Evolutionary conservation across 2,888 invertebrate species (phyloP), one percentile per base, ranked within the genome.

Genomic region (Cheilosia scutellata): DNA sequence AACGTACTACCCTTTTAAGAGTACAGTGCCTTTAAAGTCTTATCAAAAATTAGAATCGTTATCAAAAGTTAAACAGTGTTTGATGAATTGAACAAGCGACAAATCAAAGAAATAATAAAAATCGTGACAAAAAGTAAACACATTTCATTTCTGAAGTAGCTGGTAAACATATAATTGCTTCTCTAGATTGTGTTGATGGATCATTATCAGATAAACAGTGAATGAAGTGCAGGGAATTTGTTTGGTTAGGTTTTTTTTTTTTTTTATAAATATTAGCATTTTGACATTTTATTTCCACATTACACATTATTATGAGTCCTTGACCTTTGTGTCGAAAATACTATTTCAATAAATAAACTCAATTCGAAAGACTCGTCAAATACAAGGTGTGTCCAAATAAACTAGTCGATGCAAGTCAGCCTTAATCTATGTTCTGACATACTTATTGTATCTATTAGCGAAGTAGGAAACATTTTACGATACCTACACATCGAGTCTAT

Each of bases 81-180:
- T 65, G 51, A 27, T 44, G 16, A 51, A 51, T 53, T 27, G 53
- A 62, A 33, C 42, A 42, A 27, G n/a, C 31, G 4, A 51, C 11
- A 51, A 60, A 31, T 60, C 40, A 29, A 51, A 40, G 11, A 5
- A n/a, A 42, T 7, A 42, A 44, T 16, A n/a, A 29, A 13, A 31
- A 33, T 7, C 37, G 4, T 4, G n/a, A 16, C 13, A 11, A 29
- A 58, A 58, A 29, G 55, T 37, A 65, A 65, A 58, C 49, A 66
- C 29, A 40, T n/a, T 58, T 65, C 55, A 47, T 3, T n/a, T 75
- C 6, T 76, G 58, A 58, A 66, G 75, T 76, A 58, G 58, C 25
- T 76, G 49, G 16, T 40, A 76, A 76, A 76, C 58, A 76, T 31
- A 49, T 76, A 76, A 76, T 76, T 51, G 58, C 42, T 31, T 65